Base-by-base conservation (phyloP, 2,888 invertebrate species). In the Tenodera sinensis region DNA sequence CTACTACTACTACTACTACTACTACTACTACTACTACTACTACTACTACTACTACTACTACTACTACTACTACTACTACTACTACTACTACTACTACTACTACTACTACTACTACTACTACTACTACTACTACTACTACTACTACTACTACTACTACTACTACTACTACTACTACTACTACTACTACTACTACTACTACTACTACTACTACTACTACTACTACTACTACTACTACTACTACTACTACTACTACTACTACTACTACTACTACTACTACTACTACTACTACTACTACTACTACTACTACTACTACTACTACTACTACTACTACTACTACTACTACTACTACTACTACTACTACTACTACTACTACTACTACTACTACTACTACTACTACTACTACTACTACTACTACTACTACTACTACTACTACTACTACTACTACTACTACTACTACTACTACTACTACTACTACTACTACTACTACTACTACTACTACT, bases 1-100 rank as follows among this genome's bases (percentile, higher is more conserved):
- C 28, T 87, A 87, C 42, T 87, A 87, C 89, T 47, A 89, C 89
- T 34, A 88, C 89, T 87, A 89, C 89, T 87, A 89, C 88, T 30
- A 47, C 47, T 84, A 87, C 28, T 20, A 85, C 71, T 83, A 87
- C 83, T 83, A 30, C 28, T 86, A 86, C 86, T 27, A 27, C 86
- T 86, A 86, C 86, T 30, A 87, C 86, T 42, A 42, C 42, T 42
- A 42, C 9, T 8, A 42, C 42, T 42, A 42, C 42, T 42, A 42
- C 42, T 42, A 42, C 7, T 42, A 42, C 42, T 42, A 42, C 9
- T 42, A 42, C 7, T 42, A 42, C 42, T 42, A 42, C 42, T 42
- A 42, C 42, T 42, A 42, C 9, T 42, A 42, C 42, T 42, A 42
- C 42, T 42, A 42, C 42, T 42, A 42, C 42, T 42, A 42, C 42